These are phyloP conservation scores for Masnerella sp. DNA, from an alignment of 2,888 invertebrate species.

Conservation along the genomic window DNA sequence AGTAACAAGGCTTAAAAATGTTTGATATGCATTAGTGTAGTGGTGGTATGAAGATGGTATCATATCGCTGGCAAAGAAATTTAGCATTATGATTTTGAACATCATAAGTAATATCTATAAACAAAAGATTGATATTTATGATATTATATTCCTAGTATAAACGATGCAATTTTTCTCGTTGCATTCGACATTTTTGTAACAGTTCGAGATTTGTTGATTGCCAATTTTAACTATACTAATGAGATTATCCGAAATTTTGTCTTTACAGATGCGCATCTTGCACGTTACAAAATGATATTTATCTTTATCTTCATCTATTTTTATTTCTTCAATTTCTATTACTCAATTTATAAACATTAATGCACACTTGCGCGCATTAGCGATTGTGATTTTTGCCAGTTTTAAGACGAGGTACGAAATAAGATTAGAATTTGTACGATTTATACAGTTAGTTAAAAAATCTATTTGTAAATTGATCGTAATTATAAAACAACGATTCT, in stretches of 20 bases:
- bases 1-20: slow-evolving; percentile 21
- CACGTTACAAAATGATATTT: too few species aligned
- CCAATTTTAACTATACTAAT: not conserved
- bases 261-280: too few species aligned
- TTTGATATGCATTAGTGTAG: slow-evolving; percentile 19
- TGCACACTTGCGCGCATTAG: not conserved
- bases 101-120: slow-evolving; percentile 16
- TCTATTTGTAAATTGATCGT: slow-evolving; percentile 12
- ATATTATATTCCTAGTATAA: slow-evolving; percentile 5
- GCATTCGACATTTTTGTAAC: not conserved
- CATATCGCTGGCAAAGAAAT: too few species aligned
- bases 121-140: not conserved
- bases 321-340: too few species aligned
- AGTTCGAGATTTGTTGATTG: not conserved
- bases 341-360: too few species aligned
- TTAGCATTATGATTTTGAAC: slow-evolving; percentile 1
- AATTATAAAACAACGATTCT: not conserved
- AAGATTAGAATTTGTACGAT: slow-evolving; percentile 12
- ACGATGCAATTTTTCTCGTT: too few species aligned
- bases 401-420: slow-evolving; percentile 3
- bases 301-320: too few species aligned
- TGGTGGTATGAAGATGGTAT: not conserved
- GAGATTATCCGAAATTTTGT: too few species aligned
- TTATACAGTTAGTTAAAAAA: slow-evolving; percentile 11
- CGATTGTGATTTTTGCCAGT: slow-evolving; percentile 9